Evolutionary conservation across 1,140 invertebrate species (phyloP), one percentile per base, ranked within the genome.

Genomic region (Tribolium madens): DNA sequence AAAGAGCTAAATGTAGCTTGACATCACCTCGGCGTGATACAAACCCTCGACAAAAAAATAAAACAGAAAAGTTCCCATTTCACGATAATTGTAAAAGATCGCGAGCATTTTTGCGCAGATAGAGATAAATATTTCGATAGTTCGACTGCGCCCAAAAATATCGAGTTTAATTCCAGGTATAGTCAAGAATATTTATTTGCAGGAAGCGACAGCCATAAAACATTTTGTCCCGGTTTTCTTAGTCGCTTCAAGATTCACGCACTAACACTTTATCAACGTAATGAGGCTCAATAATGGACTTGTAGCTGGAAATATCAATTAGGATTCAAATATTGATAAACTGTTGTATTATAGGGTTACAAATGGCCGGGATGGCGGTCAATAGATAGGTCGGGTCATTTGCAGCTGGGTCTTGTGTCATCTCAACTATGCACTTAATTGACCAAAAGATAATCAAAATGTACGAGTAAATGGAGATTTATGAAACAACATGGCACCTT

Each of bases 1-100:
- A 64, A 64, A 64, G 57, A 64, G n/a, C 57, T 64, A 64, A 64
- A 64, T 33, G 57, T 64, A 18, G 57, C 57, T 18, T 64, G 21
- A 64, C 57, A 33, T 12, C 57, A 64, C 53, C 53, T 60, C 26
- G 53, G 7, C 53, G 9, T 60, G 53, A 60, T 60, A 60, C 18
- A 10, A 60, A 26, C 18, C 21, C 21, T 5, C 21, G 6, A 26
- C 21, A 26, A 26, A 26, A 26, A 26, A 26, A 26, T 26, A 26
- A 26, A 26, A 26, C 21, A 26, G 21, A 26, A 21, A 26, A 26
- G 21, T 5, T 26, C 21, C 21, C 21, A 26, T 26, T 26, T 26
- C n/a, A 42, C 36, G 9, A 42, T 42, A 42, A 42, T 42, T 42
- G 36, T 26, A 26, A 26, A 26, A 26, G 21, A 26, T 26, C 21